These are phyloP conservation scores for Arrhopalites spinosus DNA, from an alignment of 2,888 invertebrate genomes.

Conservation along the genomic window DNA sequence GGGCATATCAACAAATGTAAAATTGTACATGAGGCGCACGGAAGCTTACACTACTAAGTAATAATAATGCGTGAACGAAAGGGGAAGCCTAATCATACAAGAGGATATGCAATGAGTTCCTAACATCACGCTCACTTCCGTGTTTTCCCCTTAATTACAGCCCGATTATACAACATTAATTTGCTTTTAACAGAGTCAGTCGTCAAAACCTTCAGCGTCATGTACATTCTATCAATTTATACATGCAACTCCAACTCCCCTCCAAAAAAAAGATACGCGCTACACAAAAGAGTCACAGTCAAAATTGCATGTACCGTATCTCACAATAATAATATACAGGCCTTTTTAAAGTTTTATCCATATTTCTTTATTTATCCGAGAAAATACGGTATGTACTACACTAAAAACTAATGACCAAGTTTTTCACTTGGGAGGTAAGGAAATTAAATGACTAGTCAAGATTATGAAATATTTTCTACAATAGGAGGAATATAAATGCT, in stretches of 20 bases:
- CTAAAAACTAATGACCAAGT: background rate
- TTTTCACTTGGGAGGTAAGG: too few relatives aligned
- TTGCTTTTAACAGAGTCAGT: conserved; percentile 42
- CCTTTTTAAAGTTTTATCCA: background rate
- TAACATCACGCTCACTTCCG: conserved; percentile 38
- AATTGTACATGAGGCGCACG: background rate
- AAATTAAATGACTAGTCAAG: too few relatives aligned
- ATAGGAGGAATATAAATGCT: too few relatives aligned
- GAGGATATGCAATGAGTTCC: conserved; percentile 4
- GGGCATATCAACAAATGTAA: conserved; percentile 12
- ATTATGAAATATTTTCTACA: too few relatives aligned
- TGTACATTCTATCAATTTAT: conserved; percentile 12
- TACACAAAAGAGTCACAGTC: background rate
- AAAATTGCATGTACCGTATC: background rate
- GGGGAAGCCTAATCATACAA: conserved; percentile 6
- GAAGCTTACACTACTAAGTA: background rate
- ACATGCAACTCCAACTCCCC: conserved; percentile 11
- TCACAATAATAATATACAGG: background rate
- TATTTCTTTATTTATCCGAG: background rate
- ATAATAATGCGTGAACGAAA: conserved; percentile 12
- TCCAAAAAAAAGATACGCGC: background rate
- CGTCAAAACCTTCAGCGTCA: conserved; percentile 21
- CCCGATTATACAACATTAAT: conserved; percentile 43
- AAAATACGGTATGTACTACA: background rate
- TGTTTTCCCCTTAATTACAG: conserved; percentile 43